These are phyloP conservation scores for Linyphia triangularis DNA, from an alignment of 2,888 invertebrate genomes.

Conservation along the genomic window DNA sequence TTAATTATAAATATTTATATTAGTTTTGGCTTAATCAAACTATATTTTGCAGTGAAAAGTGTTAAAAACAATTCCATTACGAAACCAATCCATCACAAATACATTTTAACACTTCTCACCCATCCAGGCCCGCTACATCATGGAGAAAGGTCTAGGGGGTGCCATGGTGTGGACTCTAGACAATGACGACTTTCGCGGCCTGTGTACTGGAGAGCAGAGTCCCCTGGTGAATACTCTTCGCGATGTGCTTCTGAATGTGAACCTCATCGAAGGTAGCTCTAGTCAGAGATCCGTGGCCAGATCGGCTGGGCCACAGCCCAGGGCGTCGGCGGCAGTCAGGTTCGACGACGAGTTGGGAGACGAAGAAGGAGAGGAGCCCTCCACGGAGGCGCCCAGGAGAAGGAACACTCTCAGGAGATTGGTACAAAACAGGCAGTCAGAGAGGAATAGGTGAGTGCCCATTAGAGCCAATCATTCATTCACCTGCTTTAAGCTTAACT, in stretches of 20 bases:
- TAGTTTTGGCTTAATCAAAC: too few species aligned
- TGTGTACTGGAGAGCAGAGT: slow-evolving; percentile 91
- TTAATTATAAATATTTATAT: too few species aligned
- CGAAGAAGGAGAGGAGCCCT: neutral
- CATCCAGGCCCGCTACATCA: slow-evolving; percentile 87
- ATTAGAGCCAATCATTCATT: neutral
- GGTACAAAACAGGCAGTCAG: slow-evolving; percentile 66
- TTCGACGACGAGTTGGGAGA: slow-evolving; percentile 52
- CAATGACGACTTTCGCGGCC: slow-evolving; percentile 96
- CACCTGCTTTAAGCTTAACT: too few species aligned
- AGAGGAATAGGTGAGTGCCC: slow-evolving; percentile 52
- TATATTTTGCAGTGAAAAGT: too few species aligned
- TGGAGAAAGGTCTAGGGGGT: slow-evolving; percentile 90
- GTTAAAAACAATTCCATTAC: too few species aligned
- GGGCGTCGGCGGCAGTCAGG: slow-evolving; percentile 13
- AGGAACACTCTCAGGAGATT: slow-evolving; percentile 65
- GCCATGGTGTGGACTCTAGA: slow-evolving; percentile 97
- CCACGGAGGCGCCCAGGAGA: slow-evolving; percentile 39
- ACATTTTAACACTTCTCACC: neutral
- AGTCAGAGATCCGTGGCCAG: slow-evolving; percentile 63
- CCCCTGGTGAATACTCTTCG: slow-evolving; percentile 89
- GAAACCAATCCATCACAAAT: too few species aligned
- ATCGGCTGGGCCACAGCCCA: slow-evolving; percentile 52
- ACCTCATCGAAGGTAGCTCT: slow-evolving; percentile 73
- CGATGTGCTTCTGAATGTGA: slow-evolving; percentile 64